A percentile compares a stretch with the other conserved stretches of the same genome.
These are phyloP conservation scores for Trichogramma pretiosum DNA, from an alignment of 1,140 invertebrate genomes.

Conservation along the genomic window DNA sequence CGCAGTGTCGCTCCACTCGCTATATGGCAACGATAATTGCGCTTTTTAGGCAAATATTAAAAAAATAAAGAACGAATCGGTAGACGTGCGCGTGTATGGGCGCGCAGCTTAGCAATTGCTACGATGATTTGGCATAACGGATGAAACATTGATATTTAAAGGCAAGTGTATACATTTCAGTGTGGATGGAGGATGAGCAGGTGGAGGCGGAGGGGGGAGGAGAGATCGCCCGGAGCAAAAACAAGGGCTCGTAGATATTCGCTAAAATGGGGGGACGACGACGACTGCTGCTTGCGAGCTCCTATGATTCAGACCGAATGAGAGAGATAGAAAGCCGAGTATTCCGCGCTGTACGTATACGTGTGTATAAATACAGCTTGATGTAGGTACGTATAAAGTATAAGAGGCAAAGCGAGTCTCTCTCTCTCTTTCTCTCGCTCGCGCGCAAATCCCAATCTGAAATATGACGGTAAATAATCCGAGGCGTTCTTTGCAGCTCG, in stretches of 20 bases:
- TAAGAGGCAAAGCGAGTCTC: too few species aligned
- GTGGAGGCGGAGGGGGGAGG: not conserved
- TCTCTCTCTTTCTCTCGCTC: too few species aligned
- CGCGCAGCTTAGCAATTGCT: too few species aligned
- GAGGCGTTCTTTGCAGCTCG: constrained; percentile 2
- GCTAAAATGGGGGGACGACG: constrained; percentile 10
- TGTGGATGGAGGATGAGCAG: not conserved
- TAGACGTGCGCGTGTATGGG: too few species aligned
- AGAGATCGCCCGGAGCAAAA: constrained; percentile 20
- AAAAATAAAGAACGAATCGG: too few species aligned
- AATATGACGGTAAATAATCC: constrained; percentile 40
- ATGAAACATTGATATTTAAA: constrained; percentile 9
- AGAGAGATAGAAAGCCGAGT: constrained; percentile 14
- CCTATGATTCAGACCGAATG: too few species aligned
- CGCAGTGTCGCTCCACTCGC: not conserved
- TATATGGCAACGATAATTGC: not conserved
- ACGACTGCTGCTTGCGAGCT: too few species aligned
- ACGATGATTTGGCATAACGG: too few species aligned
- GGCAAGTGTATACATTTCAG: too few species aligned
- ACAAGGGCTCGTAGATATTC: constrained; percentile 19
- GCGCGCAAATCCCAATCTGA: constrained; percentile 39
- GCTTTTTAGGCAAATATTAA: not conserved
- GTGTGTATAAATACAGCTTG: too few species aligned
- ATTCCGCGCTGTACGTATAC: too few species aligned
- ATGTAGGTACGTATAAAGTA: too few species aligned